Evolutionary conservation across 2,113 vertebrate genomes (phyloP), one percentile per base, ranked within the genome.

Genomic region (Urocolius indicus): DNA sequence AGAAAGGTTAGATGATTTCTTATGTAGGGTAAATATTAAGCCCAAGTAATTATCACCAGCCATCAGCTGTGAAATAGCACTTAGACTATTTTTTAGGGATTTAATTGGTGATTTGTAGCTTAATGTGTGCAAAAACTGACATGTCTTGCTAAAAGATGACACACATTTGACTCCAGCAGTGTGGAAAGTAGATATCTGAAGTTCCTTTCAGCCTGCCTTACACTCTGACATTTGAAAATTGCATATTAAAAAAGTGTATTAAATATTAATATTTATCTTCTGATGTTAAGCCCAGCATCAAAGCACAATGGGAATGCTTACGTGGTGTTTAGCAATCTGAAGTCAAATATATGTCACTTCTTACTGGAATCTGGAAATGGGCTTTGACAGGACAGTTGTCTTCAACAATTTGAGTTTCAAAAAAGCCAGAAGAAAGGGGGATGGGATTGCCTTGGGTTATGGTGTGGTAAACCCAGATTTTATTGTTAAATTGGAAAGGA

Each of bases 231-330:
- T 90, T 93, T 96, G 22, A 90, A 96, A 96, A 89, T 75, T 90
- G 21, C 84, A 81, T 93, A 79, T 94, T 94, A 46, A 77, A 74
- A 84, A 90, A 81, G 9, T 22, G 11, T 84, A 88, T 96, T 89
- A 90, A 94, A 86, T 86, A 92, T 96, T 93, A 93, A 94, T 89
- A 84, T 93, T 95, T 90, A 49, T 96, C 83, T 84, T 96, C 76
- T 84, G 83, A 84, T 93, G 88, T 84, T 89, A 92, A 95, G 52
- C 58, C 65, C 49, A 87, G 73, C 80, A 73, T 94, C 94, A 94
- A 94, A 90, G 90, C 73, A 92, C 73, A 93, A 54, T 75, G 63
- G 71, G 72, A 93, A 90, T 65, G 55, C 75, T 88, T 91, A 74
- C 77, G 52, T 84, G 75, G 84, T 92, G 85, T 84, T 95, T 72